Evolutionary conservation across 2,113 vertebrate genomes (phyloP), one percentile per base, ranked within the genome.

Genomic region (Spermophilus dauricus): DNA sequence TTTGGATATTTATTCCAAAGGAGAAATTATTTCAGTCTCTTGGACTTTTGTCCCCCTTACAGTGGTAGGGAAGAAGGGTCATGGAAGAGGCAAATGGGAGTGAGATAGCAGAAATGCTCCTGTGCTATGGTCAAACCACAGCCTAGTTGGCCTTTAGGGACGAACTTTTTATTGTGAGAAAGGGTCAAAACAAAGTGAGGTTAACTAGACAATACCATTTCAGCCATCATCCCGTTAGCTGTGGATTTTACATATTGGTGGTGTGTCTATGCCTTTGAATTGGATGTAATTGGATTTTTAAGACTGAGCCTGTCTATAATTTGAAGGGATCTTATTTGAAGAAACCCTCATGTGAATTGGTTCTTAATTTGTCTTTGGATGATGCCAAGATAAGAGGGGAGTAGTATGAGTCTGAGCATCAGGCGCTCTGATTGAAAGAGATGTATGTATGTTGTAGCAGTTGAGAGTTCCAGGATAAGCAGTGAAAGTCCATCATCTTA

Each of bases 321-420:
- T 84, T 67, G 72, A 93, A 72, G 56, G 51, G 63, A 95, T 42
- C 22, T 92, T 76, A 77, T 92, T 72, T 90, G 76, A 89, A 84
- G 76, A 95, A 86, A 78, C 89, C 39, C 61, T 92, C 10, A 0
- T 42, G 32, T 78, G 65, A 90, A 69, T 92, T 0, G 2, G 13
- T 89, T 89, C 34, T 69, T 96, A 67, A 97, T 94, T 97, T 95
- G 48, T 90, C 63, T 90, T 70, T 84, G 88, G 56, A 39, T 37
- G 18, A 84, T 53, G 75, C 76, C 75, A 92, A n/a, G 56, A 22
- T 39, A 12, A 82, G n/a, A 63, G 4, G 61, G 14, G 45, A 82
- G 37, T 76, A 17, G 8, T n/a, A 20, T 83, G 72, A 85, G 78
- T 34, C n/a, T 70, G 32, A n/a, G 72, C 51, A 37, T 58, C 1